Evolutionary conservation across 2,888 invertebrate genomes (phyloP).

Genomic region (Hylaea fasciaria): DNA sequence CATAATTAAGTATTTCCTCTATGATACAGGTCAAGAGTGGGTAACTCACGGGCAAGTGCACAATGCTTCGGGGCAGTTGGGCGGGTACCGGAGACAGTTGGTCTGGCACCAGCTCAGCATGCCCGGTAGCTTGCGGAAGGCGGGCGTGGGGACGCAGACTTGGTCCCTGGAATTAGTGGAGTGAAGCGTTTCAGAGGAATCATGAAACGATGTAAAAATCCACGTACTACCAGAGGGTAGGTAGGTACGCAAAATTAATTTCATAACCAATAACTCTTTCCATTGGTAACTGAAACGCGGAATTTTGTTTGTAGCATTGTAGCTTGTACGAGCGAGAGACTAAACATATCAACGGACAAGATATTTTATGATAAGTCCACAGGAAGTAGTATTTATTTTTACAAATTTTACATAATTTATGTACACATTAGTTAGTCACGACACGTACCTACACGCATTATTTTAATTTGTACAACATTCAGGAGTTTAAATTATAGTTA

Average conservation of each 20-base stretch:
- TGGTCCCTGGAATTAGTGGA: constrained; percentile 86
- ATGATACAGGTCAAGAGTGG: background rate
- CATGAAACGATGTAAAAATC: too few species aligned
- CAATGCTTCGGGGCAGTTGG: constrained; percentile 90
- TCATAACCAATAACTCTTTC: too few species aligned
- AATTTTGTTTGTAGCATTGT: too few species aligned
- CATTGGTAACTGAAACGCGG: too few species aligned
- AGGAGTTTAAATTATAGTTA: background rate
- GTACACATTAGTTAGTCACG: constrained; percentile 26
- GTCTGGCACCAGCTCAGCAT: constrained; percentile 93
- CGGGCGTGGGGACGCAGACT: constrained; percentile 89
- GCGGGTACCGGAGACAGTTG: constrained; percentile 94
- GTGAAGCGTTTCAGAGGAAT: background rate
- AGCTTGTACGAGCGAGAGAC: too few species aligned
- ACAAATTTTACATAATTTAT: constrained; percentile 16
- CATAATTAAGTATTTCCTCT: too few species aligned
- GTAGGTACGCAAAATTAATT: too few species aligned
- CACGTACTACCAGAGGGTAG: too few species aligned
- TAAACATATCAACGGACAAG: too few species aligned
- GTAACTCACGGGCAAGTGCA: constrained; percentile 93
- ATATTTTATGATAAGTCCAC: background rate
- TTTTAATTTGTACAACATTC: constrained; percentile 15
- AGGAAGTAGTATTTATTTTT: background rate
- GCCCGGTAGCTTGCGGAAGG: constrained; percentile 88
- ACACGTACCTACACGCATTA: constrained; percentile 3